These are phyloP conservation scores for Centrocercus urophasianus DNA, from an alignment of 2,113 vertebrate genomes.

Conservation along the genomic window DNA sequence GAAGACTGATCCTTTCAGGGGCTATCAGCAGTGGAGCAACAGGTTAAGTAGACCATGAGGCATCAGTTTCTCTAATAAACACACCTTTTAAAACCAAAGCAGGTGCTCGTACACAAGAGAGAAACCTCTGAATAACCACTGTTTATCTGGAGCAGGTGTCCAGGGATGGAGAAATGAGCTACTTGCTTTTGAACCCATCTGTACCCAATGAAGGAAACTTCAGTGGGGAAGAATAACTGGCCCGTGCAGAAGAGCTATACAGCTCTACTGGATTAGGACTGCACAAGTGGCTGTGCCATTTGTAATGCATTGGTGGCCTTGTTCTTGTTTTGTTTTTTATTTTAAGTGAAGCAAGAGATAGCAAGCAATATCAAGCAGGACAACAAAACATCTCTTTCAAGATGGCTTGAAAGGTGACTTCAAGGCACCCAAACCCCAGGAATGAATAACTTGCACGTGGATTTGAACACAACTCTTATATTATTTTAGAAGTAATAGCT, in stretches of 20 bases:
- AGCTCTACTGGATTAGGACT: background rate
- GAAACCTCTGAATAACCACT: rapidly evolving
- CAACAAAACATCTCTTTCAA: background rate
- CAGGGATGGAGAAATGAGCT: background rate
- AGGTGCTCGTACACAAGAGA: rapidly evolving
- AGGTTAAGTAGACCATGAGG: background rate
- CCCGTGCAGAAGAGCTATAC: background rate
- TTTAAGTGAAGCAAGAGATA: background rate
- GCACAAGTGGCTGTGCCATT: background rate
- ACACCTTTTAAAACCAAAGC: background rate
- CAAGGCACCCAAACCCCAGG: background rate
- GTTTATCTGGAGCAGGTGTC: background rate
- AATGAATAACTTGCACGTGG: background rate
- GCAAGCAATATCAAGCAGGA: background rate
- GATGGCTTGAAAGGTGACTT: background rate
- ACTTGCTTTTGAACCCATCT: background rate
- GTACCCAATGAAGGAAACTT: background rate
- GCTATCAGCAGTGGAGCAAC: background rate
- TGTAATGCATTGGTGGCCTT: background rate
- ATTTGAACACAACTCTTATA: background rate
- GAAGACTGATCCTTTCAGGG: background rate
- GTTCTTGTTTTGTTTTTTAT: background rate
- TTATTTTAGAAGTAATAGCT: background rate
- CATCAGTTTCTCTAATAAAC: background rate
- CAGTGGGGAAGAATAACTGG: background rate